phyloP scores from a whole-genome alignment of 1,140 invertebrate genomes.

The Euwallacea similis region DNA sequence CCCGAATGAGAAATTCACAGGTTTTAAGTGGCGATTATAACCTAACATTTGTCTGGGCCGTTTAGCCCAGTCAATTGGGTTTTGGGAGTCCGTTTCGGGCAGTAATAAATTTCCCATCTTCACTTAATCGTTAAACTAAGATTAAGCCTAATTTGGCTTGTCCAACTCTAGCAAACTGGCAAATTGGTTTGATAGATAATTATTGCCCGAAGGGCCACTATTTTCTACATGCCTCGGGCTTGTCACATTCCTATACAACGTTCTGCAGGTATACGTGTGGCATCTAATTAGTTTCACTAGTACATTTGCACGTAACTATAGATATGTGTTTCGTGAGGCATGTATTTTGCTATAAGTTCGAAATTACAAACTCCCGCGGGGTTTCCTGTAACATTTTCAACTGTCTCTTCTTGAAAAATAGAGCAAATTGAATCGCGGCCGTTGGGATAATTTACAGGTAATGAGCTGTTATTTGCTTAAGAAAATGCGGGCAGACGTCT shows the following conservation, averaged over 20 bases:
- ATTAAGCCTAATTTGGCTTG: background rate
- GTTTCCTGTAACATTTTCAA: too few relatives aligned
- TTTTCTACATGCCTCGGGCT: background rate
- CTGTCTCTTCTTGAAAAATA: too few relatives aligned
- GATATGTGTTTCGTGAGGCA: background rate
- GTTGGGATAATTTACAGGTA: too few relatives aligned
- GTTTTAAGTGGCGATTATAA: conserved; percentile 25
- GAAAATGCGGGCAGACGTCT: too few relatives aligned
- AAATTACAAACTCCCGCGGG: too few relatives aligned
- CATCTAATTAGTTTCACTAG: conserved; percentile 5
- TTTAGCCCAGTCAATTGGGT: conserved; percentile 11
- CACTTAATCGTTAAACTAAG: too few relatives aligned
- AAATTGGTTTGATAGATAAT: background rate
- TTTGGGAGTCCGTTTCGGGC: conserved; percentile 9
- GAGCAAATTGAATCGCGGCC: too few relatives aligned
- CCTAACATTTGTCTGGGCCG: conserved; percentile 20
- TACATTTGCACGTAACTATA: conserved; percentile 9
- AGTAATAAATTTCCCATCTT: too few relatives aligned
- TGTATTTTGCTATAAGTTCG: too few relatives aligned
- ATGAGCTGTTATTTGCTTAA: too few relatives aligned
- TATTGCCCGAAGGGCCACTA: background rate
- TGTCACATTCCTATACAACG: conserved; percentile 3
- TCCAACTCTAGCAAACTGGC: background rate
- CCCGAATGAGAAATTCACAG: conserved; percentile 25
- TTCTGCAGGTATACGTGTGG: background rate